These are phyloP conservation scores for Leuciscus waleckii DNA, from an alignment of 2,797 vertebrate species.

Conservation along the genomic window DNA sequence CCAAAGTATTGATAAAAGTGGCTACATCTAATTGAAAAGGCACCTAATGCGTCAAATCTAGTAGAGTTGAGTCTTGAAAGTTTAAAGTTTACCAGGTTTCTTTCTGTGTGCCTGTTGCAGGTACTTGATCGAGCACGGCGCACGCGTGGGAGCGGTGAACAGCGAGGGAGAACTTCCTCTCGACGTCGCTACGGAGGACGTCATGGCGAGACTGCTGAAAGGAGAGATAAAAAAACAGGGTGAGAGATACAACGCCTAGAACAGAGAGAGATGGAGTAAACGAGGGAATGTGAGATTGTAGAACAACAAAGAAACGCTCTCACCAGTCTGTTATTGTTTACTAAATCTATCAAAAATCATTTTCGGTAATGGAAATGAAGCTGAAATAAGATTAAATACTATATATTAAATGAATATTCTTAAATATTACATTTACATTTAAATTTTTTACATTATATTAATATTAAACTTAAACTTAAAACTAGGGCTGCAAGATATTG, in stretches of 20 bases:
- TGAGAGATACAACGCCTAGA: constrained; percentile 58
- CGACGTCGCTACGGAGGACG: constrained; percentile 84
- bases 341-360: neutral
- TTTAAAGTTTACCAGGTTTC: neutral
- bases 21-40: neutral
- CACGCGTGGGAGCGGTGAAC: constrained; percentile 82
- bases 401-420: neutral
- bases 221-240: constrained; percentile 86
- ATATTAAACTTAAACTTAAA: no score
- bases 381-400: no score
- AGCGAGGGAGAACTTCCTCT: constrained; percentile 88
- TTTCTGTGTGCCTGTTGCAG: constrained; percentile 46
- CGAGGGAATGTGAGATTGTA: neutral
- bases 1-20: neutral
- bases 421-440: no score
- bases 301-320: neutral
- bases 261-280: neutral
- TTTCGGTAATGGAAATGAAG: no score
- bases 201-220: constrained; percentile 83
- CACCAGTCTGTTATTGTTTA: neutral
- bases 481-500: no score
- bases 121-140: constrained; percentile 77
- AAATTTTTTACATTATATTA: no score
- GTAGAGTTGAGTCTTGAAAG: neutral
- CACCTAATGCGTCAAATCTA: neutral